phyloP scores from a whole-genome alignment of 1,140 invertebrate species.

The Aphidius gifuensis region DNA sequence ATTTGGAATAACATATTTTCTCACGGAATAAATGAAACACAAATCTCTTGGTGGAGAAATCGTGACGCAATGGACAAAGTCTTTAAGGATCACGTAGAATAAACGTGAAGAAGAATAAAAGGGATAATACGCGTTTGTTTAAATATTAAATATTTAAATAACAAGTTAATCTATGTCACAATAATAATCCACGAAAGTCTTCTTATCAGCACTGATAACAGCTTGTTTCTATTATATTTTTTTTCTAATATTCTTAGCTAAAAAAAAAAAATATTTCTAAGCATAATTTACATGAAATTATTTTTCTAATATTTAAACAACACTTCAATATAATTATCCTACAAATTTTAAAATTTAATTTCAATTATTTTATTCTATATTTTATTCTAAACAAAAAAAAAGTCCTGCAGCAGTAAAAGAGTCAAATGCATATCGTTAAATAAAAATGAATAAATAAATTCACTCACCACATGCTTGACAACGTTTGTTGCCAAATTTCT shows the following conservation, averaged over 20 bases:
- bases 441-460: background rate
- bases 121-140: slow-evolving; percentile 2
- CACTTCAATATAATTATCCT: too few species aligned
- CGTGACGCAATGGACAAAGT: slow-evolving; percentile 5
- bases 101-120: slow-evolving; percentile 2
- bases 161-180: background rate
- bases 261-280: background rate
- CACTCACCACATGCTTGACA: slow-evolving; percentile 39
- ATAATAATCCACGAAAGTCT: slow-evolving; percentile 21
- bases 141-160: slow-evolving; percentile 38
- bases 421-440: too few species aligned
- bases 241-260: background rate
- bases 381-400: too few species aligned
- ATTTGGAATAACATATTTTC: slow-evolving; percentile 22
- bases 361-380: too few species aligned
- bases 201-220: slow-evolving; percentile 20
- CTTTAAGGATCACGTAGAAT: slow-evolving; percentile 10
- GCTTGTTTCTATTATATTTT: background rate
- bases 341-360: too few species aligned
- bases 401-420: too few species aligned
- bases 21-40: slow-evolving; percentile 32
- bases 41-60: slow-evolving; percentile 5
- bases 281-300: too few species aligned
- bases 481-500: slow-evolving; percentile 40
- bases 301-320: too few species aligned